Evolutionary conservation across 2,888 invertebrate genomes (phyloP), one percentile per base, ranked within the genome.

Genomic region (Eulithis testata): DNA sequence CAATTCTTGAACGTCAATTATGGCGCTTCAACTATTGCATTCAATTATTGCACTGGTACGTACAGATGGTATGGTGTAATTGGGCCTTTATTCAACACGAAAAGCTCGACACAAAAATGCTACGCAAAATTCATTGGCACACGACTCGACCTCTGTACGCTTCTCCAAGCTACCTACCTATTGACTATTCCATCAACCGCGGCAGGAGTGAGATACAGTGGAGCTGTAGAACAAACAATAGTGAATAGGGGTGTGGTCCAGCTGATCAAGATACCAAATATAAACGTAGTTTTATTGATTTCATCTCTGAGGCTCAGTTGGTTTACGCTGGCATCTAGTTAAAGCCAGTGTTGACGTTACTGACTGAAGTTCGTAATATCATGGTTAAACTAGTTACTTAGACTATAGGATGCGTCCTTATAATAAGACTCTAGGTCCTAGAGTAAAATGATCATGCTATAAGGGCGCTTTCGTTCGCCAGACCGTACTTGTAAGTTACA

Each of bases 161-260:
- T 56, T 51, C 12, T 55, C 21, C n/a, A 27, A 54, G 49, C n/a
- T n/a, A n/a, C n/a, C n/a, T n/a, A n/a, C 4, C 47, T 7, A 9
- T 14, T 12, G 27, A 55, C 59, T 65, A 44, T 54, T 45, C 9
- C 2, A 21, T 59, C n/a, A 52, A 60, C 63, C 56, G 11, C 21
- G 60, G 60, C 49, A 27, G 56, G 63, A 63, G 52, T 63, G 63
- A 52, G 40, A 52, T 55, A 49, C 57, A 63, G 63, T 60, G 53
- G 64, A 50, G 65, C 40, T 11, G 60, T 47, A 65, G 68, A 21
- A 36, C 62, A 61, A 1, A 11, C 36, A 56, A 27, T 3, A 66
- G 59, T 63, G 47, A 1, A 6, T 12, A 79, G 82, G 88, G 89
- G 88, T 88, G 87, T 86, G 87, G 88, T 83, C 89, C 66, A 90